Conservation (phyloP, 2,113 vertebrate genomes). For the Pelobates fuscus region DNA sequence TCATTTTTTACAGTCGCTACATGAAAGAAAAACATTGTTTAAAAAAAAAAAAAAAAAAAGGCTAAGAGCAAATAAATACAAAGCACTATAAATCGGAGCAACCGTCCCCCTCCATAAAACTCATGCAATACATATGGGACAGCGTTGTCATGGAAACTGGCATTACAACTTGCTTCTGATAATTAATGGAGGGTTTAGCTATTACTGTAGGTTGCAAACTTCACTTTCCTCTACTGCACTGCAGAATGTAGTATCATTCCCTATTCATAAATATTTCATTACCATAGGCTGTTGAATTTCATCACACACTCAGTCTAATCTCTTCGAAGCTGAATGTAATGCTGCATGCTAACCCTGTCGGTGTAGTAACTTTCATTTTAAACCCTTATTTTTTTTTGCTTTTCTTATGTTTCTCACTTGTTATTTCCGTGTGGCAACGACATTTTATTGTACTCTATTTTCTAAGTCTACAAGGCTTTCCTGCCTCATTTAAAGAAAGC, state of each 20-base stretch:
- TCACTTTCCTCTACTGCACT: slow-evolving; percentile 69
- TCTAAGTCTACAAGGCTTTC: slow-evolving; percentile 43
- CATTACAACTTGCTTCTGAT: slow-evolving; percentile 71
- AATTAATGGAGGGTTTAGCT: slow-evolving; percentile 79
- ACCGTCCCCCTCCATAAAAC: slow-evolving; percentile 44
- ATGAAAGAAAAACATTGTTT: slow-evolving; percentile 30
- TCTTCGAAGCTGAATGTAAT: slow-evolving; percentile 56
- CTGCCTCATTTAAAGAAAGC: slow-evolving; percentile 14
- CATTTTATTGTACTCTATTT: slow-evolving; percentile 23
- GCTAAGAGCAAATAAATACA: slow-evolving; percentile 54
- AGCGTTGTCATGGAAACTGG: slow-evolving; percentile 76
- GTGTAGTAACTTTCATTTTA: slow-evolving; percentile 51
- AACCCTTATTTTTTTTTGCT: slow-evolving; percentile 48
- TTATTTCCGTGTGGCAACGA: slow-evolving; percentile 19
- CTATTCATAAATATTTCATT: slow-evolving; percentile 86
- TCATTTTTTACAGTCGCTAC: not conserved
- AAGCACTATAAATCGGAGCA: slow-evolving; percentile 54
- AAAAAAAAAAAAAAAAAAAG: slow-evolving; percentile 45
- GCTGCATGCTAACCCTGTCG: slow-evolving; percentile 54
- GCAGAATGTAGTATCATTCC: slow-evolving; percentile 74
- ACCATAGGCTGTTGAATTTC: slow-evolving; percentile 67
- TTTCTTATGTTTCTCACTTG: slow-evolving; percentile 52
- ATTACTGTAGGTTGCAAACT: slow-evolving; percentile 73
- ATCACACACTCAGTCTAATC: slow-evolving; percentile 62
- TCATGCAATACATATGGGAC: slow-evolving; percentile 69